Conservation (phyloP, 2,113 vertebrate species). For the Hippocampus abdominalis region DNA sequence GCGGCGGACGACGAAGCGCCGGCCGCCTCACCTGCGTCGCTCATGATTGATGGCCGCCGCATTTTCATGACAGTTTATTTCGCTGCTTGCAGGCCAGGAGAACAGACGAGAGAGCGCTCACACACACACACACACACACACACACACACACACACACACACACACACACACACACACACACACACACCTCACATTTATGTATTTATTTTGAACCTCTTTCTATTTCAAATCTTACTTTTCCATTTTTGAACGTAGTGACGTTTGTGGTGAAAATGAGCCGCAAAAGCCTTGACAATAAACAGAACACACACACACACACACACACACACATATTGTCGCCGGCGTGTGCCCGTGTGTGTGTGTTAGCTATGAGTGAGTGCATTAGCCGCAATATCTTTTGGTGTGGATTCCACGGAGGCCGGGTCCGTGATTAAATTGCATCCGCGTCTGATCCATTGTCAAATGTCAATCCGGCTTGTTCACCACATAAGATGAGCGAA, state of each 20-base stretch:
- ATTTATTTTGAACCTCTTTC: background rate
- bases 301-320: background rate
- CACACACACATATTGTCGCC: background rate
- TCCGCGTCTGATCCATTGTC: background rate
- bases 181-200: background rate
- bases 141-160: too few species aligned
- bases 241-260: too few species aligned
- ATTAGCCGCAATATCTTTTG: slow-evolving; percentile 49
- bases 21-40: background rate
- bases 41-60: background rate
- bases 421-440: slow-evolving; percentile 36
- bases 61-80: background rate
- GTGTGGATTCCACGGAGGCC: slow-evolving; percentile 41
- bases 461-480: background rate
- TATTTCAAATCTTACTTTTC: too few species aligned
- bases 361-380: slow-evolving; percentile 7
- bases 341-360: slow-evolving; percentile 1
- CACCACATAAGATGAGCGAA: background rate
- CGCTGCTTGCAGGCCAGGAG: background rate
- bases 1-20: background rate
- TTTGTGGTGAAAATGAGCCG: too few species aligned
- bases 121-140: background rate
- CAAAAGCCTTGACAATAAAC: too few species aligned
- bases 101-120: background rate
- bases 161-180: background rate